A percentile compares a stretch with the other conserved stretches of the same genome.
phyloP scores from a whole-genome alignment of 2,888 invertebrate species.

The Scaptomyza tumidula region DNA sequence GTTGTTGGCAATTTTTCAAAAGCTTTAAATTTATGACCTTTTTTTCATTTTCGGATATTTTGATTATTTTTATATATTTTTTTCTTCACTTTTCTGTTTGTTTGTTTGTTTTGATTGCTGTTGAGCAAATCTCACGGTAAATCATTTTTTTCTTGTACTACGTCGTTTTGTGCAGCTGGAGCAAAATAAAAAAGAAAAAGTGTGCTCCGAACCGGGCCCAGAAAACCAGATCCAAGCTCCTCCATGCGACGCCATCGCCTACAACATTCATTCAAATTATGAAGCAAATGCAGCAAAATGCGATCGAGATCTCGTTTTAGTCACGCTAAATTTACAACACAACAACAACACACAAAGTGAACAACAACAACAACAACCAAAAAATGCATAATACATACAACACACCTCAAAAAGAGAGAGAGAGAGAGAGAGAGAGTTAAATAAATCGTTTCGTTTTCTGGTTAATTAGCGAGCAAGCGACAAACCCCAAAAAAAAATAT shows the following conservation, averaged over 20 bases:
- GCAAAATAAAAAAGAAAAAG: too few relatives aligned
- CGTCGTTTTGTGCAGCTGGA: conserved; percentile 50
- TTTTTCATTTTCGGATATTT: conserved; percentile 40
- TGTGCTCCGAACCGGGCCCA: conserved; percentile 6
- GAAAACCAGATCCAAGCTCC: conserved; percentile 8
- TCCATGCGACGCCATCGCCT: conserved; percentile 62
- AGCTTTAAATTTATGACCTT: conserved; percentile 67
- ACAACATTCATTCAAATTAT: conserved; percentile 80
- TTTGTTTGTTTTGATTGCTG: conserved; percentile 34
- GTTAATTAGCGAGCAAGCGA: conserved; percentile 73
- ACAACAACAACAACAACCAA: conserved; percentile 17
- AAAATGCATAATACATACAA: conserved; percentile 59
- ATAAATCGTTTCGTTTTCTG: conserved; percentile 64
- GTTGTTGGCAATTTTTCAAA: conserved; percentile 65
- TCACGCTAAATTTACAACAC: conserved; percentile 75
- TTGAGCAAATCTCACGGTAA: conserved; percentile 60
- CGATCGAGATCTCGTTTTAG: conserved; percentile 80
- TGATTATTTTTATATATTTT: conserved; percentile 44
- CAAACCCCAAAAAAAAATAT: conserved; percentile 60
- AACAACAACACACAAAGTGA: conserved; percentile 25
- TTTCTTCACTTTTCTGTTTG: neutral
- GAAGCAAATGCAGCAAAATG: conserved; percentile 52
- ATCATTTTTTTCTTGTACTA: conserved; percentile 44
- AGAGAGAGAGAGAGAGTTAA: conserved; percentile 11
- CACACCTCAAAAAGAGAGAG: conserved; percentile 69